Evolutionary conservation across 1,140 invertebrate genomes (phyloP).

Genomic region (Ostrea denselamellosa): DNA sequence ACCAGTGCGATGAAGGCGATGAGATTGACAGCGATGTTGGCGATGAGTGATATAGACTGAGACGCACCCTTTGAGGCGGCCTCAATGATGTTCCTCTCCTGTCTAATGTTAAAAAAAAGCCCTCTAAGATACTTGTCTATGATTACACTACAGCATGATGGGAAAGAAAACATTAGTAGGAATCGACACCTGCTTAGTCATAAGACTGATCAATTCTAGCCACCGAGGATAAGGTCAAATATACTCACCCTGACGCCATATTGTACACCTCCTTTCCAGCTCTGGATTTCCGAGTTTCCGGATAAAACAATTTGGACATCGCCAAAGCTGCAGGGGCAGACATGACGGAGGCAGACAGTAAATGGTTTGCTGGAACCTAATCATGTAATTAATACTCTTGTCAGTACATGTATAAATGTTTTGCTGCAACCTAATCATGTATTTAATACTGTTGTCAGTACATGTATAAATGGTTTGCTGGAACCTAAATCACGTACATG

Average conservation of each 20-base stretch:
- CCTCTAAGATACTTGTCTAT: background rate
- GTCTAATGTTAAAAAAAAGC: slow-evolving; percentile 79
- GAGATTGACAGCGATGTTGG: slow-evolving; percentile 93
- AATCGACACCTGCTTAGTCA: too few species aligned
- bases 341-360: slow-evolving; percentile 95
- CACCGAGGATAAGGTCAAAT: too few species aligned
- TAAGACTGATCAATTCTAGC: too few species aligned
- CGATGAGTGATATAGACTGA: slow-evolving; percentile 87
- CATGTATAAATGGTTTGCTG: slow-evolving; percentile 64
- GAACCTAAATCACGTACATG: slow-evolving; percentile 67
- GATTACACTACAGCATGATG: background rate
- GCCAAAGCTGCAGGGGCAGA: slow-evolving; percentile 94
- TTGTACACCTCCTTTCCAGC: slow-evolving; percentile 57
- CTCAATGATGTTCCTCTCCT: slow-evolving; percentile 89
- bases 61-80: slow-evolving; percentile 92
- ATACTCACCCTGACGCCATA: slow-evolving; percentile 59
- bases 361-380: slow-evolving; percentile 78
- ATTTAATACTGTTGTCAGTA: background rate
- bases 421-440: slow-evolving; percentile 75
- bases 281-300: slow-evolving; percentile 82
- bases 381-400: background rate
- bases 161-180: too few species aligned
- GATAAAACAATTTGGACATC: slow-evolving; percentile 93
- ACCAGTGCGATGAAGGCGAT: slow-evolving; percentile 93
- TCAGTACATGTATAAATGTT: background rate